Evolutionary conservation across 1,140 invertebrate species (phyloP).

Genomic region (Cydia splendana): DNA sequence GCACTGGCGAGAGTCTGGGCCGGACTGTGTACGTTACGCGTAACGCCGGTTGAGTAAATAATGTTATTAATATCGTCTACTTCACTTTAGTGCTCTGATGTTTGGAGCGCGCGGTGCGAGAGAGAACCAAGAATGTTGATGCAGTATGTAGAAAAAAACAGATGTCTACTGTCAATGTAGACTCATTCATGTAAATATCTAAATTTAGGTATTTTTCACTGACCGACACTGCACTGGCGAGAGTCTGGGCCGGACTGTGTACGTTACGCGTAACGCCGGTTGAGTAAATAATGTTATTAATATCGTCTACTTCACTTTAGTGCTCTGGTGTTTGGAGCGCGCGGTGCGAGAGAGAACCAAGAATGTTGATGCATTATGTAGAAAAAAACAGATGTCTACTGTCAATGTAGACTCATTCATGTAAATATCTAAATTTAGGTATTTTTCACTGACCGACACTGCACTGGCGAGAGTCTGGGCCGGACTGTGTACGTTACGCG

Average conservation of each 20-base stretch:
- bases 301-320: slow-evolving; percentile 58
- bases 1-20: slow-evolving; percentile 32
- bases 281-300: slow-evolving; percentile 54
- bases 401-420: too few species aligned
- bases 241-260: slow-evolving; percentile 31
- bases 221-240: slow-evolving; percentile 4
- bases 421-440: too few species aligned
- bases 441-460: not conserved
- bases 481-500: slow-evolving; percentile 20
- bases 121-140: slow-evolving; percentile 22
- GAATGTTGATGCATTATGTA: too few species aligned
- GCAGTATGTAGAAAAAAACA: too few species aligned
- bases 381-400: too few species aligned
- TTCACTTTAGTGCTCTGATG: slow-evolving; percentile 43
- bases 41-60: slow-evolving; percentile 42
- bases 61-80: slow-evolving; percentile 62
- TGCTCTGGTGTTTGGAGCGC: slow-evolving; percentile 36
- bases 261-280: slow-evolving; percentile 30
- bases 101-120: slow-evolving; percentile 40
- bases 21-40: slow-evolving; percentile 20
- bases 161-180: too few species aligned
- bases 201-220: too few species aligned
- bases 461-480: slow-evolving; percentile 32
- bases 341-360: slow-evolving; percentile 39
- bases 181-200: too few species aligned